These are phyloP conservation scores for Choreutis nemorana DNA, from an alignment of 2,888 invertebrate species.

Conservation along the genomic window DNA sequence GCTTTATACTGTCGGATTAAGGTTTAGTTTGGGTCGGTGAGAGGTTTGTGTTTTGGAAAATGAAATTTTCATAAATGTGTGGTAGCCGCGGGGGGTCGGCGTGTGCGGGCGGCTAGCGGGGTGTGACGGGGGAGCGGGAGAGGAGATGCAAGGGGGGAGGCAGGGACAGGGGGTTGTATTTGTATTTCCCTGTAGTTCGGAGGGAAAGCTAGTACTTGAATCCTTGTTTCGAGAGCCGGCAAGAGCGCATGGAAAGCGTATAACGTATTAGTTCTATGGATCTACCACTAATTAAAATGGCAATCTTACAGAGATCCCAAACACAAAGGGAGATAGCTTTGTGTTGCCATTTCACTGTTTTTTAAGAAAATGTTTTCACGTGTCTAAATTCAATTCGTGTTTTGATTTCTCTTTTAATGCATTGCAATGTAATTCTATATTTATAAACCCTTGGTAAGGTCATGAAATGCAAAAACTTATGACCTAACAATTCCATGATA, in stretches of 20 bases:
- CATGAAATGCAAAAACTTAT: slow-evolving; percentile 3
- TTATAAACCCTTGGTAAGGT: too few species aligned
- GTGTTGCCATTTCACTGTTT: too few species aligned
- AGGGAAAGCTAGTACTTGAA: slow-evolving; percentile 40
- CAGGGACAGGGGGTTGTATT: slow-evolving; percentile 30
- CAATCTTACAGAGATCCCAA: too few species aligned
- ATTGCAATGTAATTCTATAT: too few species aligned
- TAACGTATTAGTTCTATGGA: slow-evolving; percentile 27
- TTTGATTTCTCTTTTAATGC: too few species aligned
- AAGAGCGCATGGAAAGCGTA: too few species aligned
- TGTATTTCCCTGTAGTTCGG: slow-evolving; percentile 45
- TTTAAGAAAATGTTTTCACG: too few species aligned
- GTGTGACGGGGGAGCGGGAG: slow-evolving; percentile 14
- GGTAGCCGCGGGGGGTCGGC: slow-evolving; percentile 18
- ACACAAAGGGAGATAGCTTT: too few species aligned
- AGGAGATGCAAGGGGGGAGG: slow-evolving; percentile 13
- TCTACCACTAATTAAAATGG: slow-evolving; percentile 8
- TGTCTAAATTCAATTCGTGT: too few species aligned
- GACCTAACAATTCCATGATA: not conserved
- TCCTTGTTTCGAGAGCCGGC: slow-evolving; percentile 31
- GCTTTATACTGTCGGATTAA: slow-evolving; percentile 40
- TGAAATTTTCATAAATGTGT: slow-evolving; percentile 61
- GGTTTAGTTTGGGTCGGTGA: slow-evolving; percentile 45
- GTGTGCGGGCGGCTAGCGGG: too few species aligned
- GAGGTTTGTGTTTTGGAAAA: slow-evolving; percentile 40